Percentiles rank a stretch among this genome's conserved stretches.
phyloP scores from a whole-genome alignment of 2,888 invertebrate genomes.

The Clanis bilineata region DNA sequence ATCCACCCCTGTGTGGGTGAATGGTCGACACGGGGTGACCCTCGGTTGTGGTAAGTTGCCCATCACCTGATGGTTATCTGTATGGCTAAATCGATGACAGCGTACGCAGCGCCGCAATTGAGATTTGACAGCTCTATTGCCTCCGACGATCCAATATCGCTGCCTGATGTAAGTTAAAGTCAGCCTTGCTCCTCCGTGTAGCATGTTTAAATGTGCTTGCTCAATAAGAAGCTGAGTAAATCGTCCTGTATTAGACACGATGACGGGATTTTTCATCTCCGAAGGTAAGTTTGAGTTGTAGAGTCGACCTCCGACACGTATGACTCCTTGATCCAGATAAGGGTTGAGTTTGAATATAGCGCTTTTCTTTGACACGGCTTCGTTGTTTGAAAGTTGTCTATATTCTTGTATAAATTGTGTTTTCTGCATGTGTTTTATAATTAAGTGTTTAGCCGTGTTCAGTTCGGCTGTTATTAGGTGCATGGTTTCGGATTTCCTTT shows the following conservation, averaged over 20 bases:
- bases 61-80: neutral
- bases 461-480: neutral
- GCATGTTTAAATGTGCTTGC: slow-evolving; percentile 29
- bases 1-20: slow-evolving; percentile 20
- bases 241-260: slow-evolving; percentile 22
- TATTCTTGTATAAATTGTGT: slow-evolving; percentile 17
- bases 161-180: too few relatives aligned
- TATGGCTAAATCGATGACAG: neutral
- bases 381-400: slow-evolving; percentile 19
- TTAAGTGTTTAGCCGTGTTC: neutral
- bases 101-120: too few relatives aligned
- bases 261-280: slow-evolving; percentile 24
- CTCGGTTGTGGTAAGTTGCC: slow-evolving; percentile 5
- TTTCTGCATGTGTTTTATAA: neutral
- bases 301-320: slow-evolving; percentile 27
- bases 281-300: slow-evolving; percentile 16
- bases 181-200: slow-evolving; percentile 31
- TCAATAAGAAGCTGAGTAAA: slow-evolving; percentile 23
- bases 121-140: too few relatives aligned
- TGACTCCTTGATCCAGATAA: slow-evolving; percentile 21
- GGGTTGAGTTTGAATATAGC: slow-evolving; percentile 15
- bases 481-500: neutral
- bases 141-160: too few relatives aligned
- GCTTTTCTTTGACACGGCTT: slow-evolving; percentile 18
- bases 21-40: slow-evolving; percentile 17